phyloP scores from a whole-genome alignment of 2,888 invertebrate genomes.

The Drosophila niveifrons region DNA sequence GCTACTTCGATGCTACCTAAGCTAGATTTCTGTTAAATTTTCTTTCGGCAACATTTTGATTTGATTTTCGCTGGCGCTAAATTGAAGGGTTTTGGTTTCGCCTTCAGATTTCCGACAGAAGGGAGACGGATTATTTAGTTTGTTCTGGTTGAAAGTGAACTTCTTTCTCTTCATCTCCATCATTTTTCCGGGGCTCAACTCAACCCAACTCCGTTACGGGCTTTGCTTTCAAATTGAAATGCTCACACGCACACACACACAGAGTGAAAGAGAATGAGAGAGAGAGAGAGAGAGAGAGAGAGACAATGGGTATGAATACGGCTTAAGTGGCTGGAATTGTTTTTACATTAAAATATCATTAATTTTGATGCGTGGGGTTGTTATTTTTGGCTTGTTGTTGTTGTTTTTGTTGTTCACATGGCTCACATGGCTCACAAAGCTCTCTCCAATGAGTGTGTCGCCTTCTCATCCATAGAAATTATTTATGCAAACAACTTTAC shows the following conservation, averaged over 20 bases:
- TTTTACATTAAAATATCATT: slow-evolving; percentile 82
- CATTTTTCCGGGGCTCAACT: slow-evolving; percentile 39
- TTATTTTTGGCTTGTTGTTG: slow-evolving; percentile 14
- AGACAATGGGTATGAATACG: slow-evolving; percentile 53
- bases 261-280: not conserved
- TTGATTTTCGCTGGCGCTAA: slow-evolving; percentile 13
- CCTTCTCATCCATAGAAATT: slow-evolving; percentile 52
- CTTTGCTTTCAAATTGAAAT: slow-evolving; percentile 63
- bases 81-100: slow-evolving; percentile 1
- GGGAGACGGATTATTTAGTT: slow-evolving; percentile 23
- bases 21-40: not conserved
- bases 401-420: slow-evolving; percentile 25
- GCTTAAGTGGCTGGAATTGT: slow-evolving; percentile 80
- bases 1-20: not conserved
- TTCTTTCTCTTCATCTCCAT: slow-evolving; percentile 12
- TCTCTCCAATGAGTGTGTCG: slow-evolving; percentile 21
- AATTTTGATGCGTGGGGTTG: slow-evolving; percentile 61
- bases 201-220: slow-evolving; percentile 32
- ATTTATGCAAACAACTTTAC: slow-evolving; percentile 63
- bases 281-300: too few species aligned
- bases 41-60: not conserved
- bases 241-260: slow-evolving; percentile 22
- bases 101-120: slow-evolving; percentile 1
- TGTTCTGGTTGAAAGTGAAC: slow-evolving; percentile 12
- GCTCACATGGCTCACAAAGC: slow-evolving; percentile 17